Conservation (phyloP, 2,113 vertebrate genomes). For the Pedionomus torquatus region DNA sequence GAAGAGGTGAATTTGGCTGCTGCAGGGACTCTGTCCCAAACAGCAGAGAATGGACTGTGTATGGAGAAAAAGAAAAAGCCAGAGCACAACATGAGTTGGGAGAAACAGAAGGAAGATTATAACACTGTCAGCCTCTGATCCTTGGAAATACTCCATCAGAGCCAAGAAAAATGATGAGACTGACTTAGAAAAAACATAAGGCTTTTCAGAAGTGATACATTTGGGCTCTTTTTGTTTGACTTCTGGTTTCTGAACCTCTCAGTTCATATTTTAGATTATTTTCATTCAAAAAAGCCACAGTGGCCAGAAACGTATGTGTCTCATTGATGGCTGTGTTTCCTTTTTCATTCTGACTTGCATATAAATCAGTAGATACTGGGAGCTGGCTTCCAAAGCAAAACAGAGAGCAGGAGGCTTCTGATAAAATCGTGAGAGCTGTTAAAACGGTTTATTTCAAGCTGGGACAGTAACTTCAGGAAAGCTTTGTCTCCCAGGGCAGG, state of each 20-base stretch:
- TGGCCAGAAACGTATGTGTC: background rate
- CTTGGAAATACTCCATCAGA: background rate
- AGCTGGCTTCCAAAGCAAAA: background rate
- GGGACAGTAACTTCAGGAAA: background rate
- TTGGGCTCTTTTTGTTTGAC: background rate
- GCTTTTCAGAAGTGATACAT: background rate
- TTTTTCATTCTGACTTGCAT: background rate
- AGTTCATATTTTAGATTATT: background rate
- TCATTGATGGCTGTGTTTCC: background rate
- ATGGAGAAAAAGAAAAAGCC: background rate
- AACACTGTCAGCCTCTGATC: background rate
- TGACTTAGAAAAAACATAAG: background rate
- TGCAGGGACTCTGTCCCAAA: background rate
- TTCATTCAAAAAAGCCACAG: background rate
- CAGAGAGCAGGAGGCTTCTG: background rate
- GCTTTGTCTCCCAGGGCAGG: background rate
- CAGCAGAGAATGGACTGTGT: background rate
- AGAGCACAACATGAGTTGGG: fast-evolving
- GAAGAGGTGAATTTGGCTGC: background rate
- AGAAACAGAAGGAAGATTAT: background rate
- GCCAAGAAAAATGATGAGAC: background rate
- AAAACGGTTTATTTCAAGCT: background rate
- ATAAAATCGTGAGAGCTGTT: background rate
- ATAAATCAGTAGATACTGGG: background rate
- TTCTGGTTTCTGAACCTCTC: constrained; percentile 10